Conservation (phyloP, 2,113 vertebrate species). For the Thamnaconus septentrionalis region DNA sequence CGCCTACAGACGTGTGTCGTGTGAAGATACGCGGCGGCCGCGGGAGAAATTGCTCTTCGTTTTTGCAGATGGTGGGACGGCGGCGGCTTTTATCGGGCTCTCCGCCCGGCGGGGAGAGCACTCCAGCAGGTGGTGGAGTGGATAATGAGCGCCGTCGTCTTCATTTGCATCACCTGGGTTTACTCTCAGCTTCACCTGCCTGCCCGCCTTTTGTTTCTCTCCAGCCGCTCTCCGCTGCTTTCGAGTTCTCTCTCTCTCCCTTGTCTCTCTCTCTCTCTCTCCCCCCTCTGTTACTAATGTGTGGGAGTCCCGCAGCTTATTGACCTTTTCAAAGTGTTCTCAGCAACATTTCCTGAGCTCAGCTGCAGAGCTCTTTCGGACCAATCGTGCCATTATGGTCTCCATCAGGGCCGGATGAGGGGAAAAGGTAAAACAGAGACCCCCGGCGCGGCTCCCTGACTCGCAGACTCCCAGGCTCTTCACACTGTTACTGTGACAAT, state of each 20-base stretch:
- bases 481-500: conserved; percentile 15
- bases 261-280: neutral
- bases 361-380: conserved; percentile 20
- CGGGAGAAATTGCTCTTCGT: conserved; percentile 36
- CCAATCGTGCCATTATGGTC: conserved; percentile 32
- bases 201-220: conserved; percentile 19
- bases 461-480: conserved; percentile 29
- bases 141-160: conserved; percentile 27
- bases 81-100: conserved; percentile 30
- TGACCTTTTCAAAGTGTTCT: conserved; percentile 59
- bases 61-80: conserved; percentile 23
- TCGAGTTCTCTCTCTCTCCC: neutral
- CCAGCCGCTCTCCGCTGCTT: neutral
- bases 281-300: conserved; percentile 11
- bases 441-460: conserved; percentile 19
- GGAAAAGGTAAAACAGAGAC: conserved; percentile 28
- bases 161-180: conserved; percentile 12
- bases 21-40: conserved; percentile 56
- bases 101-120: conserved; percentile 5
- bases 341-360: conserved; percentile 12
- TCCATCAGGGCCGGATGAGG: conserved; percentile 27
- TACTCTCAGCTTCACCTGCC: neutral
- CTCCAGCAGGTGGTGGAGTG: conserved; percentile 28
- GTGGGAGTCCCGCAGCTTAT: conserved; percentile 39
- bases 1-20: conserved; percentile 54